Evolutionary conservation across 2,888 invertebrate species (phyloP).

Genomic region (Dryobotodes eremita): DNA sequence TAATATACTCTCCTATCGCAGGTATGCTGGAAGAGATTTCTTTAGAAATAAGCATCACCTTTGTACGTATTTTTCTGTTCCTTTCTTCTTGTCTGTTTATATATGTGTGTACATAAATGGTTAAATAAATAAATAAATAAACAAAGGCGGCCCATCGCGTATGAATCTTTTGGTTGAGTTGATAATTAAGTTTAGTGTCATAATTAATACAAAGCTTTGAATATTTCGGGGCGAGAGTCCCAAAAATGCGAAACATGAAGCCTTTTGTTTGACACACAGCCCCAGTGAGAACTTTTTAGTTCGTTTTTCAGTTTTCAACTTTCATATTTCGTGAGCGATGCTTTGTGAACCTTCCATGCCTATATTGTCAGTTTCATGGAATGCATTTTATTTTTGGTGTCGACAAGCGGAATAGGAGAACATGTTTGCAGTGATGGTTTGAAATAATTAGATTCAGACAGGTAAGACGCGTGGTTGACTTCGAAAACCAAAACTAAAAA

Average conservation of each 20-base stretch:
- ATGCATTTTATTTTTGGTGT: background rate
- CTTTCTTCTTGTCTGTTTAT: too few species aligned
- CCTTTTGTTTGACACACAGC: slow-evolving; percentile 20
- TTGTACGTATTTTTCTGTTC: too few species aligned
- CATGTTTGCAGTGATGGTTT: background rate
- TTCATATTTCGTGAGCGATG: background rate
- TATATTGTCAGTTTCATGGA: background rate
- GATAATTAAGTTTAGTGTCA: background rate
- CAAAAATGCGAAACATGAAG: background rate
- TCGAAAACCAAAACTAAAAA: background rate
- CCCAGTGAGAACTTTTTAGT: slow-evolving; percentile 1
- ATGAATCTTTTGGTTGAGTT: background rate
- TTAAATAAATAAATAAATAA: too few species aligned
- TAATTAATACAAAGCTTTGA: slow-evolving; percentile 1
- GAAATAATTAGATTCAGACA: background rate
- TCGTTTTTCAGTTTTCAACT: slow-evolving; percentile 6
- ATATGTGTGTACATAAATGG: too few species aligned
- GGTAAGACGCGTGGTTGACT: background rate
- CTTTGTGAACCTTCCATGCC: background rate
- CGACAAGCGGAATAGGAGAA: too few species aligned
- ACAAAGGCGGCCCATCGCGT: background rate
- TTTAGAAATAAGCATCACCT: too few species aligned
- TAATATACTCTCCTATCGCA: too few species aligned
- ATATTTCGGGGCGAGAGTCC: background rate
- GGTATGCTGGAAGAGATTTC: too few species aligned